Evolutionary conservation across 2,888 invertebrate species (phyloP), one percentile per base, ranked within the genome.

Genomic region (Drosophila diplacantha): DNA sequence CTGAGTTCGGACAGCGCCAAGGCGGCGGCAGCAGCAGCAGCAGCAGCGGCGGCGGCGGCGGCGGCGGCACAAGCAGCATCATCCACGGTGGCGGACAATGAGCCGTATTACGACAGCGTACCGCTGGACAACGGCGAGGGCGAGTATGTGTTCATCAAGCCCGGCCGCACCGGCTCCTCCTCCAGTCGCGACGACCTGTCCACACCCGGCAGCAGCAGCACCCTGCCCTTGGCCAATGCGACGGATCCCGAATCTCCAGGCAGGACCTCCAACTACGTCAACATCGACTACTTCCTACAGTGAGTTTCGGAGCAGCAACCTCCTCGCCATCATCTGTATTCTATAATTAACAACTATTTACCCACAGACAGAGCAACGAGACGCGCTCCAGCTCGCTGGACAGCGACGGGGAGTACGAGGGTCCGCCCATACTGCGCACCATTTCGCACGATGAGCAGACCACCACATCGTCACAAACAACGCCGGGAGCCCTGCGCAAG

Each of bases 241-340:
- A 89, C 90, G 72, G 93, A 92, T 71, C 94, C 94, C 24, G 94
- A 94, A 88, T 94, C 94, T 34, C 94, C 94, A 54, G 93, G 94
- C 81, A 91, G 91, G 80, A 93, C 93, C 73, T 94, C 95, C 70
- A 96, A 96, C 89, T 96, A 96, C 89, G 96, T 96, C 88, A 96
- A 96, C 89, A 96, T 96, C 89, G 96, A 96, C 89, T 96, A 95
- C 88, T 96, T 96, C 83, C 92, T 96, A 88, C 93, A 93, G 94
- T 94, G 87, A 35, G 35, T 16, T n/a, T n/a, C 1, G 7, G 3
- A 6, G 14, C 12, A 6, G 14, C 12, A 31, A 3, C 31, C 14
- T 6, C 3, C 34, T 14, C 3, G 3, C 22, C 0, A 1, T 22
- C 1, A 24, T 22, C 32, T 12, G 2, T 6, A 5, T 34, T n/a